Base-by-base conservation (phyloP, 2,888 invertebrate genomes). In the Callyntrura sp. region DNA sequence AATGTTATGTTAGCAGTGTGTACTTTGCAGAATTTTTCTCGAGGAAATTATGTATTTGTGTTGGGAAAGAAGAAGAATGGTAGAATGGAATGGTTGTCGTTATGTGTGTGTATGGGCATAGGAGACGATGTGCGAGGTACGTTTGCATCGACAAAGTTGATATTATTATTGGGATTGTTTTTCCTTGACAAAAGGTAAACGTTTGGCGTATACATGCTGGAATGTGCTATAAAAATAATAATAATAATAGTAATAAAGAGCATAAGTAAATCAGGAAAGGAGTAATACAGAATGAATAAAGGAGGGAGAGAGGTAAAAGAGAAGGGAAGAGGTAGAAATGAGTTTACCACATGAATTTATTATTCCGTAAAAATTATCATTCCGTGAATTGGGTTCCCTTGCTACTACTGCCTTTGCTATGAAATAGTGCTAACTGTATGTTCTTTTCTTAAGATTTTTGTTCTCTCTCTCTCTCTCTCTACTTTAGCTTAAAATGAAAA, bases 301-400 rank as follows among this genome's bases (percentile, higher is more conserved):
- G 35, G 35, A 35, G 35, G 35, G 35, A 35, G 35, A 35, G 35
- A 87, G 48, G 23, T 43, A n/a, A 48, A 73, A 55, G 88, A 57
- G 68, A 28, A 8, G 65, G 65, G 43, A 48, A 81, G 89, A 85
- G 48, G 68, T 68, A 73, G 78, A 82, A 85, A 92, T 91, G 92
- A 93, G 92, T 93, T 93, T 92, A 93, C 93, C 93, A 93, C 92
- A 93, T 70, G 90, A 93, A 93, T 92, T 93, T 93, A 93, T 93
- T 93, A 93, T 93, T 93, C 93, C 90, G 90, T 92, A 93, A 93
- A 93, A 93, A 92, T 92, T 93, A 93, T 93, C 93, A 93, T 93
- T 88, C 92, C 92, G 91, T 92, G 93, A 93, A 93, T 92, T 91
- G 90, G 89, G 90, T 91, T 91, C 90, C 91, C 90, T 92, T 81